Evolutionary conservation across 2,113 vertebrate genomes (phyloP), one percentile per base, ranked within the genome.

Genomic region (Heterocephalus glaber): DNA sequence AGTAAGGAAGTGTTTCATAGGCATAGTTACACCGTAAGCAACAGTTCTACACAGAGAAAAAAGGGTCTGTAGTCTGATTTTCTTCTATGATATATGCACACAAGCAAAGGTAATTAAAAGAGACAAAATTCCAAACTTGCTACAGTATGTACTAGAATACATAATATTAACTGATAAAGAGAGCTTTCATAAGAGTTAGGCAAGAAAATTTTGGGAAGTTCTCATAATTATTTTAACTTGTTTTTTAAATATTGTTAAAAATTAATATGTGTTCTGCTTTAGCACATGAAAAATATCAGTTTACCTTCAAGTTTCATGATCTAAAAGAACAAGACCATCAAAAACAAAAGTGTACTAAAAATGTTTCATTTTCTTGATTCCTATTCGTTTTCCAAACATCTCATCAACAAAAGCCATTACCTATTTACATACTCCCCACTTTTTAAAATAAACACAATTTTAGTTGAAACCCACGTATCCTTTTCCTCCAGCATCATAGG

Each of bases 1-100:
- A 87, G 56, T n/a, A 90, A 2, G 77, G 38, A 94, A 76, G n/a
- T 47, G 65, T 33, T 80, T 97, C 58, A 85, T 35, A 85, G 26
- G 2, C 16, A 77, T 5, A 4, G 13, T 83, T 33, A 38, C 44
- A 19, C 44, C 17, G 38, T 68, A 92, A 94, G 84, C 38, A 77
- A 74, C 35, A 63, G 22, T 86, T 90, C 47, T 44, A 63, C 35
- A 38, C 7, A 87, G 13, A 87, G 12, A 52, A 56, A 66, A 82
- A 83, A 30, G 47, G 41, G 66, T 95, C 56, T 19, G 7, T 58
- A 58, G 38, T 56, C 66, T 92, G n/a, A 19, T 16, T 60, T 90
- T 20, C 77, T 4, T 17, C 20, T 94, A 85, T 54, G 56, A 72
- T 68, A 56, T 65, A 70, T 5, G 85, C 22, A 82, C 56, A 76